Base-by-base conservation (phyloP, 2,888 invertebrate species). In the Pyrgus malvae region DNA sequence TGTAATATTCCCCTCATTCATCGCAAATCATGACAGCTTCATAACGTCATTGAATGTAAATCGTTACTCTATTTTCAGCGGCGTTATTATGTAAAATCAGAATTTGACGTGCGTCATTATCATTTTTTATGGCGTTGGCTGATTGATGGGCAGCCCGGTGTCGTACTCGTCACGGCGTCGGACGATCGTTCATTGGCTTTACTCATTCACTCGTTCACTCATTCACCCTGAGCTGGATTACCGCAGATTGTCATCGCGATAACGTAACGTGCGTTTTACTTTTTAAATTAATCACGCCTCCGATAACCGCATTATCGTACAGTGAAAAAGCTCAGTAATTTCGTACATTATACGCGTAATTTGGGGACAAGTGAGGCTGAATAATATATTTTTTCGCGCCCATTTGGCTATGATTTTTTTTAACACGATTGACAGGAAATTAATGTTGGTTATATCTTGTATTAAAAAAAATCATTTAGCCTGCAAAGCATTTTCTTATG, bases 241-340 rank as follows among this genome's bases (percentile, higher is more conserved):
- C 68, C 67, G 68, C 74, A 72, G 76, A 80, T 80, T 73, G 77
- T 77, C 71, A 66, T 66, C 60, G 65, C 65, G 70, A 76, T 70
- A 72, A 67, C 68, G 64, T 63, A 60, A 58, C 57, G 60, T 55
- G 29, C 45, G 57, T 29, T 38, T 57, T 58, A 59, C 55, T 51
- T 63, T 60, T 62, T 58, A 60, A 62, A 62, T 65, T 55, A 59
- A 60, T 61, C 54, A 57, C 44, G 59, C 61, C 61, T 57, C 55
- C 54, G 46, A 51, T 50, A 45, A 44, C 44, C 23, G 19, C 44
- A 44, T 51, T 51, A 51, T 51, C 44, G 44, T 44, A 14, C 25
- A 51, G 29, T 45, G 44, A 21, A 45, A 51, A 37, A 51, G 44
- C 51, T 45, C 44, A 37, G 37, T 51, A 51, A 51, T 44, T 51